phyloP scores from a whole-genome alignment of 2,113 vertebrate genomes.

The Carettochelys insculpta region DNA sequence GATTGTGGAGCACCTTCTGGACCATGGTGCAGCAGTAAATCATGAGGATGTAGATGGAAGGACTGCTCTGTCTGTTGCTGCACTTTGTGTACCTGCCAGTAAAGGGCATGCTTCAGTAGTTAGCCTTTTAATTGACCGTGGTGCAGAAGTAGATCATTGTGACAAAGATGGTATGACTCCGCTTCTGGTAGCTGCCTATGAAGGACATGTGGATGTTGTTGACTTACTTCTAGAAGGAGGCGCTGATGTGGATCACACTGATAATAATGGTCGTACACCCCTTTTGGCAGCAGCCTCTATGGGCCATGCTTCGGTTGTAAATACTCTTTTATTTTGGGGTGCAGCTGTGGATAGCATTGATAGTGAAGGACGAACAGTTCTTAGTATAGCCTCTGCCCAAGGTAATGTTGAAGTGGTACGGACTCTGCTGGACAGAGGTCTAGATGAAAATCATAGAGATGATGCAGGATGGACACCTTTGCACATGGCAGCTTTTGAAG shows the following conservation, averaged over 20 bases:
- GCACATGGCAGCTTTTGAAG: conserved; percentile 98
- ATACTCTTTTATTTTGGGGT: conserved; percentile 95
- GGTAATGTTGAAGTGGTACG: conserved; percentile 97
- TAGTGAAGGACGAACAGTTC: conserved; percentile 94
- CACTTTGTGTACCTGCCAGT: conserved; percentile 95
- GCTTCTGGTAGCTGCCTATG: conserved; percentile 94
- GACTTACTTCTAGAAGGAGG: conserved; percentile 96
- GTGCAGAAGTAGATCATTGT: conserved; percentile 96
- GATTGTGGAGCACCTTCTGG: conserved; percentile 95
- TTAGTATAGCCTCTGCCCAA: conserved; percentile 97
- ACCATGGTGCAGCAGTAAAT: conserved; percentile 93
- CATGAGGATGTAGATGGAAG: conserved; percentile 96
- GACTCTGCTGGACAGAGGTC: conserved; percentile 96
- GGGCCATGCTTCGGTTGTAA: conserved; percentile 96
- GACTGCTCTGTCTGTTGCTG: conserved; percentile 94
- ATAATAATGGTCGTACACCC: conserved; percentile 95
- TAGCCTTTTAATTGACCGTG: conserved; percentile 92
- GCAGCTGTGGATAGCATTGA: conserved; percentile 97
- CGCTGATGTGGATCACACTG: conserved; percentile 95
- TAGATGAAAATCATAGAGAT: conserved; percentile 97
- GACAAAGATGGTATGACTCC: conserved; percentile 99
- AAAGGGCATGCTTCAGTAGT: conserved; percentile 96
- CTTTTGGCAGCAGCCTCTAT: conserved; percentile 97
- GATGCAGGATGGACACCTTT: conserved; percentile 97
- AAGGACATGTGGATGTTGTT: conserved; percentile 96